A percentile compares a stretch with the other conserved stretches of the same genome.
Evolutionary conservation across 2,113 vertebrate species (phyloP).

Genomic region (Mesoclemmys tuberculata): DNA sequence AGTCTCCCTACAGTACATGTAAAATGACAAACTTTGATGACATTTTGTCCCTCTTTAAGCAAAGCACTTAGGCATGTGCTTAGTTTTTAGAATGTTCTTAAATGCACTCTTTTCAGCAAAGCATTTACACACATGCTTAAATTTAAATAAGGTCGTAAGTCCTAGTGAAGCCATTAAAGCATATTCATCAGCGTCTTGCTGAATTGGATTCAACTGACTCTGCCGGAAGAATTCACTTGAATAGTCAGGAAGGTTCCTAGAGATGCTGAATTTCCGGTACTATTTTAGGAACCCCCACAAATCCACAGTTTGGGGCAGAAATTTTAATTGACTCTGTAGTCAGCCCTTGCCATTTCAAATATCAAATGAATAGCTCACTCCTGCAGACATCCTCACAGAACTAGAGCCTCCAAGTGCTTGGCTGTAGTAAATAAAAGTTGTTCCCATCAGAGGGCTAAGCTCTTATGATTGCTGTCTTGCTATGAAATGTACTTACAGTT

Average conservation of each 20-base stretch:
- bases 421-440: neutral
- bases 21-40: slow-evolving; percentile 60
- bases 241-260: neutral
- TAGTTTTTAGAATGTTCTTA: slow-evolving; percentile 46
- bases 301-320: neutral
- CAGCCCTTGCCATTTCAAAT: neutral
- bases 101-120: neutral
- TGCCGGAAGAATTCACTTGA: neutral
- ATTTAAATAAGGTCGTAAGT: slow-evolving; percentile 15
- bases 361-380: neutral
- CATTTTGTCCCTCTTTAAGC: slow-evolving; percentile 61
- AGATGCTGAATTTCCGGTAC: neutral
- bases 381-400: neutral
- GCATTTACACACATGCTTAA: neutral
- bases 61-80: slow-evolving; percentile 33
- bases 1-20: slow-evolving; percentile 64
- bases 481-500: neutral
- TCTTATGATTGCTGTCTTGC: neutral
- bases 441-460: neutral
- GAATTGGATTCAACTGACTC: neutral
- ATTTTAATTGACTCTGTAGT: neutral
- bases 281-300: neutral
- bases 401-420: neutral
- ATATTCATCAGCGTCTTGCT: neutral
- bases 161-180: neutral